Evolutionary conservation across 2,888 invertebrate genomes (phyloP), one percentile per base, ranked within the genome.

Genomic region (Andricus quercusramuli): DNA sequence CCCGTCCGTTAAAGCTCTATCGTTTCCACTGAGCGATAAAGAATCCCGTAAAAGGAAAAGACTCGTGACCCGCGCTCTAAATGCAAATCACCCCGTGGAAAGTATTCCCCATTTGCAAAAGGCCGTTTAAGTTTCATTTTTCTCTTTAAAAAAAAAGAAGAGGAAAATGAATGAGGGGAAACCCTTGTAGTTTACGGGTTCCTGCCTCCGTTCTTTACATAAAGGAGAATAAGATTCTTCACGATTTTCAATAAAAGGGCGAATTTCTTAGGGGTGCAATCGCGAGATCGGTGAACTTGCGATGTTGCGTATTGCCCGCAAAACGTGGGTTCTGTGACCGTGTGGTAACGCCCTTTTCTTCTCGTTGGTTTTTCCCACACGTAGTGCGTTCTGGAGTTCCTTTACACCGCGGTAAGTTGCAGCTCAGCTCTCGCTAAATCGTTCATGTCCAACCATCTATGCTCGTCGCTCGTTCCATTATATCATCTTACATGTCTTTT

Each of bases 361-460:
- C 92, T 92, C 91, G 93, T 92, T 92, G 92, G 92, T 87, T 92
- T 92, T 86, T 88, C 93, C 92, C 92, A 92, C 92, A 93, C 92
- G 96, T 97, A 98, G 98, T 97, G 97, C 97, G 96, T 98, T 98
- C 97, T 98, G 98, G 98, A 98, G 97, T 96, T 97, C 97, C 96
- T 98, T 98, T 97, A 97, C 97, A 96, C 97, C 97, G 96, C 97
- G 98, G 98, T 98, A 98, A 98, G 98, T 98, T 96, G 95, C 96
- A 95, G 92, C 91, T 93, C 92, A 91, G 91, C 92, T 92, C 92
- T 93, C 91, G 92, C 92, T 92, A 92, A 74, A 91, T 91, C 90
- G 90, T 91, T 90, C 89, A 89, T 84, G 83, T 84, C 84, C 85
- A 84, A 89, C 87, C 90, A 89, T 90, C 89, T 91, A 88, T 90